phyloP scores from a whole-genome alignment of 2,888 invertebrate species.

The Trachelus troglodyta region DNA sequence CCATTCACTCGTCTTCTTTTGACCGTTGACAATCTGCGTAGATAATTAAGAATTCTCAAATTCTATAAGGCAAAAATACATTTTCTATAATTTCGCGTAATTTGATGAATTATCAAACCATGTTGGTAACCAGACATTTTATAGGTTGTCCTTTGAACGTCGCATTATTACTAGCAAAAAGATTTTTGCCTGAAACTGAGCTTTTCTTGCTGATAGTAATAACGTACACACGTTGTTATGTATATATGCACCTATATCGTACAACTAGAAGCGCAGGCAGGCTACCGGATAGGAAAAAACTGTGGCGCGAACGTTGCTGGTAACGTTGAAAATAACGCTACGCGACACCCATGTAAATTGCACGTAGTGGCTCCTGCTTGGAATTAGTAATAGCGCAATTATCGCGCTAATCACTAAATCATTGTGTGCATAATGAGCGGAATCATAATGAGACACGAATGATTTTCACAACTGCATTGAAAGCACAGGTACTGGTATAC shows the following conservation, averaged over 20 bases:
- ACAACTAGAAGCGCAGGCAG: background rate
- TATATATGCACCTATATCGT: background rate
- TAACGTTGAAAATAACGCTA: constrained; percentile 4
- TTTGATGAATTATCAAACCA: background rate
- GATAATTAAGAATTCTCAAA: background rate
- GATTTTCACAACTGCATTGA: background rate
- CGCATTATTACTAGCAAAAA: background rate
- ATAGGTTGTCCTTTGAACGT: background rate
- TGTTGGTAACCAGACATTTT: background rate
- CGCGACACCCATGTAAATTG: constrained; percentile 2
- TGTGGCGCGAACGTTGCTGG: background rate
- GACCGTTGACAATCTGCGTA: background rate
- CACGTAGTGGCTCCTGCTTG: background rate
- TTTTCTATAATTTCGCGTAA: background rate
- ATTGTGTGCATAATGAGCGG: constrained; percentile 5
- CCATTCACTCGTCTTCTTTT: background rate
- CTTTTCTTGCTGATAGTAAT: background rate
- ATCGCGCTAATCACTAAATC: constrained; percentile 21
- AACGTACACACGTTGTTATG: background rate
- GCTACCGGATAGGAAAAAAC: background rate
- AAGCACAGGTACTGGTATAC: background rate
- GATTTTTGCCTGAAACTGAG: background rate
- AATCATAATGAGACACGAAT: background rate
- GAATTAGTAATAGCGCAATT: constrained; percentile 20
- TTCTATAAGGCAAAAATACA: background rate